Base-by-base conservation (phyloP, 2,888 invertebrate species). In the Mycogona germanica region DNA sequence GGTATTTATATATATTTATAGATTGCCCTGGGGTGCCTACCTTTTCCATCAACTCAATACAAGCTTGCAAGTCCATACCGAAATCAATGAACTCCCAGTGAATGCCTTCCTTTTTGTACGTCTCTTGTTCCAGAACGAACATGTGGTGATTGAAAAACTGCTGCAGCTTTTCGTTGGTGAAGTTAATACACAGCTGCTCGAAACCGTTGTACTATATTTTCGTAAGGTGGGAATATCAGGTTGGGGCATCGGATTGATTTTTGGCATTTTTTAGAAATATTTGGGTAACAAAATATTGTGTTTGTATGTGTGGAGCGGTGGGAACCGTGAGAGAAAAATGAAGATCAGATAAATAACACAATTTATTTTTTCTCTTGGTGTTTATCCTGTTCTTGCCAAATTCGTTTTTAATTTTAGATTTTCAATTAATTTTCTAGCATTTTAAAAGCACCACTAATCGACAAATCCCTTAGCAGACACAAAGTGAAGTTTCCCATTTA, bases 141-240 rank as follows among this genome's bases (percentile, higher is more conserved):
- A 93, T 93, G 81, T 93, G 87, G 71, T 93, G 92, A 77, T 93
- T 93, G 84, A 93, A 93, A 82, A 92, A 93, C 75, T 93, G 93
- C 77, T 95, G 93, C 68, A 93, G 80, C 75, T 91, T 88, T 78
- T 93, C 92, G 74, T 93, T 93, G 75, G 92, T 93, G 79, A 93
- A 93, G 80, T 93, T 93, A 81, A 93, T 93, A 79, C 92, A 93
- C 72, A 93, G 80, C 79, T 93, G 93, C 78, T 93, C 92, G 79
- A 92, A 93, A 74, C 91, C 88, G 80, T 93, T 93, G 80, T 68
- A 85, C 85, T 87, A 78, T 25, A 38, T 17, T 48, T 37, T 12
- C 17, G 28, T 21, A 42, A 21, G 50, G 37, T n/a, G 23, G 25
- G 40, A 6, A 7, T 26, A 28, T 41, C 19, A 42, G 37, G 17